A percentile compares a stretch with the other conserved stretches of the same genome.
Evolutionary conservation across 2,888 invertebrate species (phyloP).

Genomic region (Euplexia lucipara): DNA sequence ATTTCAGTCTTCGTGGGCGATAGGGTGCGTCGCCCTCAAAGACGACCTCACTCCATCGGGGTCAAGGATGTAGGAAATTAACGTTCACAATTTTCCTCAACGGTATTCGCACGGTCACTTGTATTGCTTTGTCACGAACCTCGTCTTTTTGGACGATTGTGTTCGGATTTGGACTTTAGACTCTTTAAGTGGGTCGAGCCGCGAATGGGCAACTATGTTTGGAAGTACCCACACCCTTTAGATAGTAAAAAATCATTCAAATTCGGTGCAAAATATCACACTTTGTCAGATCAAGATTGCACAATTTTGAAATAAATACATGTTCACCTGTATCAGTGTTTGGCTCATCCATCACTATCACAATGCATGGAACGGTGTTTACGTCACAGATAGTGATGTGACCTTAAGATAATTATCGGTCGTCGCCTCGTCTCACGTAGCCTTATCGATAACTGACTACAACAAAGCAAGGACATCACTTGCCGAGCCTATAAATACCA

Average conservation of each 20-base stretch:
- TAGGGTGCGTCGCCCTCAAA: conserved; percentile 83
- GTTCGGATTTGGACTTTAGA: conserved; percentile 29
- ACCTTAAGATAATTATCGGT: conserved; percentile 90
- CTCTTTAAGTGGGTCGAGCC: conserved; percentile 15
- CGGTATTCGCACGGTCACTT: conserved; percentile 54
- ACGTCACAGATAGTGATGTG: conserved; percentile 87
- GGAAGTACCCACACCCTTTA: neutral
- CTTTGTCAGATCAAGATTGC: neutral
- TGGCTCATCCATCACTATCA: conserved; percentile 71
- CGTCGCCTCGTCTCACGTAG: conserved; percentile 83
- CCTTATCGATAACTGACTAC: conserved; percentile 81
- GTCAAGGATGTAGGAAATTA: conserved; percentile 77
- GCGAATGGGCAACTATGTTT: neutral
- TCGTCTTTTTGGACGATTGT: conserved; percentile 42
- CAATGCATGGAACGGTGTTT: conserved; percentile 75
- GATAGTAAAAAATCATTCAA: neutral
- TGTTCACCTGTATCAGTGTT: conserved; percentile 73
- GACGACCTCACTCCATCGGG: conserved; percentile 72
- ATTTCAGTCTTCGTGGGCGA: conserved; percentile 86
- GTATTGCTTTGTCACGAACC: conserved; percentile 57
- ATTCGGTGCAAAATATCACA: neutral
- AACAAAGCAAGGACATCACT: conserved; percentile 84
- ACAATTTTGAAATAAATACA: conserved; percentile 32
- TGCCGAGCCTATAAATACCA: conserved; percentile 63
- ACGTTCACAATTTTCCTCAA: conserved; percentile 66